Evolutionary conservation across 2,113 vertebrate species (phyloP).

Genomic region (Cynoglossus semilaevis): DNA sequence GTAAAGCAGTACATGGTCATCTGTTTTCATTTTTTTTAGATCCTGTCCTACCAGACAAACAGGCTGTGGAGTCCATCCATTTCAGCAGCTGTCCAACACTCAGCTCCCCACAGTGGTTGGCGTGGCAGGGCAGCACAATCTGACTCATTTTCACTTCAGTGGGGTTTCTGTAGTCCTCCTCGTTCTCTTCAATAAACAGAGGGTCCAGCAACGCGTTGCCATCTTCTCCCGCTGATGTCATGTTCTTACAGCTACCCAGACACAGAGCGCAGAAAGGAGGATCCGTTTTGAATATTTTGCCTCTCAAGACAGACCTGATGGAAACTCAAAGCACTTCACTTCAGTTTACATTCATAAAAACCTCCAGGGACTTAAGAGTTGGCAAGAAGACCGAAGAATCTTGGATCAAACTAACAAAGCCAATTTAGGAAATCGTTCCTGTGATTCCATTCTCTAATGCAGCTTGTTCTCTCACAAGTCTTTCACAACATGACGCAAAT

Average conservation of each 20-base stretch:
- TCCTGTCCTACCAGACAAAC: constrained; percentile 83
- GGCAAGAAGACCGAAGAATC: too few relatives aligned
- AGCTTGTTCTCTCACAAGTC: too few relatives aligned
- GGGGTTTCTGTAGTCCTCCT: constrained; percentile 78
- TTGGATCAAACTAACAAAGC: too few relatives aligned
- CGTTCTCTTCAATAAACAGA: constrained; percentile 56
- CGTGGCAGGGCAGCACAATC: constrained; percentile 92
- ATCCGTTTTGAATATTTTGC: too few relatives aligned
- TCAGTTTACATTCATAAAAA: too few relatives aligned
- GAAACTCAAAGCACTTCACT: too few relatives aligned
- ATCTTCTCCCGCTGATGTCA: constrained; percentile 48
- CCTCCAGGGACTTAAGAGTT: too few relatives aligned
- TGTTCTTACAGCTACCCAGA: constrained; percentile 36
- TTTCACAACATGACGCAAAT: too few relatives aligned
- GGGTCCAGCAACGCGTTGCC: constrained; percentile 29
- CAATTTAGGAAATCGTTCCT: too few relatives aligned
- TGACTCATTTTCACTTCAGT: constrained; percentile 98
- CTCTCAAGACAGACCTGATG: too few relatives aligned
- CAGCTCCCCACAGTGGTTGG: constrained; percentile 89
- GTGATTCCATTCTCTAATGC: too few relatives aligned
- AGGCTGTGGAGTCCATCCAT: constrained; percentile 96
- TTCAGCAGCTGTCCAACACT: constrained; percentile 93
- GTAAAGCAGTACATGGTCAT: too few relatives aligned
- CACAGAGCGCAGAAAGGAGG: background rate
- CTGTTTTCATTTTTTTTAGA: background rate